phyloP scores from a whole-genome alignment of 2,113 vertebrate species.

The Thalassarche chlororhynchos region DNA sequence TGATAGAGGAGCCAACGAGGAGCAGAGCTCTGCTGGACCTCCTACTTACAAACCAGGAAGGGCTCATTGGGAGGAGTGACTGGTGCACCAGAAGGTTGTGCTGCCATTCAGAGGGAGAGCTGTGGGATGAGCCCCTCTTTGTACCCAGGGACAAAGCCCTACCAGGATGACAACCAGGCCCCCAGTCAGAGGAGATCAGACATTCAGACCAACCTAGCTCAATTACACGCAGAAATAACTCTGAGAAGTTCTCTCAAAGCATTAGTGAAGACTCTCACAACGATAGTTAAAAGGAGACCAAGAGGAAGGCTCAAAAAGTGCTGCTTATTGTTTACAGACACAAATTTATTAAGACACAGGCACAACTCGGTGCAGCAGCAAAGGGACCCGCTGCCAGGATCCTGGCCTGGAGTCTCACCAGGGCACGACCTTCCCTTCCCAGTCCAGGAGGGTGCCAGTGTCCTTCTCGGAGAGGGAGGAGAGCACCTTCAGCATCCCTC shows the following conservation, averaged over 20 bases:
- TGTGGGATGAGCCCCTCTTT: neutral
- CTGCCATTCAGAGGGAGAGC: neutral
- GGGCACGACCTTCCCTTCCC: constrained; percentile 38
- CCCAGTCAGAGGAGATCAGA: neutral
- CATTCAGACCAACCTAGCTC: neutral
- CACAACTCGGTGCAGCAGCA: neutral
- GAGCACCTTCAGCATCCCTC: constrained; percentile 44
- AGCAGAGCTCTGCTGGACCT: neutral
- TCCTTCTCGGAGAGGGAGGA: constrained; percentile 32
- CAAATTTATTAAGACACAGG: neutral
- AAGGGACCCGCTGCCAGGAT: neutral
- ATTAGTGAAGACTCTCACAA: neutral
- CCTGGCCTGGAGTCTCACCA: neutral
- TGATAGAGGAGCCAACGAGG: neutral
- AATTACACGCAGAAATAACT: neutral
- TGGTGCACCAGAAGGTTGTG: neutral
- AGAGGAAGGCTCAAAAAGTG: neutral
- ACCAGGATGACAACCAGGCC: neutral
- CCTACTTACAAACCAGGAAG: accelerated
- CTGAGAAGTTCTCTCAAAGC: neutral
- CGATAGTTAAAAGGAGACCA: neutral
- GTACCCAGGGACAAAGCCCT: neutral
- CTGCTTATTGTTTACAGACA: neutral
- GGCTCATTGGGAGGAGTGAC: neutral
- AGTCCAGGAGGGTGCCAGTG: constrained; percentile 21